These are phyloP conservation scores for Philereme vetulata DNA, from an alignment of 2,888 invertebrate species.

Conservation along the genomic window DNA sequence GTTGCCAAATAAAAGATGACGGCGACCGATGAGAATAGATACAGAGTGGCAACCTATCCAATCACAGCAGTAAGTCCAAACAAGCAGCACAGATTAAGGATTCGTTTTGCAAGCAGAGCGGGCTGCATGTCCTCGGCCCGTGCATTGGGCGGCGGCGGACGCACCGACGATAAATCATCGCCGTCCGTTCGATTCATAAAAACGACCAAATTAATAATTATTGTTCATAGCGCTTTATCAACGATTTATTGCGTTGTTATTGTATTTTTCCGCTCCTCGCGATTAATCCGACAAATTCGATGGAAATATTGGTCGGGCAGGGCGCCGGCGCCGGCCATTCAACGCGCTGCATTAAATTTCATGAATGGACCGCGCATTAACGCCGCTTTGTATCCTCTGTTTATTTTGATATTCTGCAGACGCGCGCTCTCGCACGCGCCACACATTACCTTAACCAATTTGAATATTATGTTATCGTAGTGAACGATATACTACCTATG, in stretches of 20 bases:
- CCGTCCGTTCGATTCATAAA: constrained; percentile 44
- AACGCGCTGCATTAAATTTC: not conserved
- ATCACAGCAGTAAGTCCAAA: too few species aligned
- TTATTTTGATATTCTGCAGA: constrained; percentile 8
- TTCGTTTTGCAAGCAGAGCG: too few species aligned
- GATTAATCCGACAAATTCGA: constrained; percentile 63
- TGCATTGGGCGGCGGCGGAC: not conserved
- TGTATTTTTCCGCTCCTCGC: constrained; percentile 62
- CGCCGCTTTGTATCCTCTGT: not conserved
- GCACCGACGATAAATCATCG: constrained; percentile 32
- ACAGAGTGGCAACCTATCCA: too few species aligned
- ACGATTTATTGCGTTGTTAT: constrained; percentile 66
- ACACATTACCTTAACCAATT: not conserved
- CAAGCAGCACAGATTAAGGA: too few species aligned
- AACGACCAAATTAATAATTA: constrained; percentile 62
- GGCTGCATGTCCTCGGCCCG: too few species aligned
- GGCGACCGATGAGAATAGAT: too few species aligned
- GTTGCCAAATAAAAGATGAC: too few species aligned
- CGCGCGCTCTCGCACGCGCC: not conserved
- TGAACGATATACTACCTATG: too few species aligned
- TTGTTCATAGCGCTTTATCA: constrained; percentile 67
- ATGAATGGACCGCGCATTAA: constrained; percentile 1
- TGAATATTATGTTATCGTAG: not conserved
- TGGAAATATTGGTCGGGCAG: constrained; percentile 44
- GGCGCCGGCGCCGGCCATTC: constrained; percentile 1